Evolutionary conservation across 2,113 vertebrate genomes (phyloP).

Genomic region (Castor canadensis): DNA sequence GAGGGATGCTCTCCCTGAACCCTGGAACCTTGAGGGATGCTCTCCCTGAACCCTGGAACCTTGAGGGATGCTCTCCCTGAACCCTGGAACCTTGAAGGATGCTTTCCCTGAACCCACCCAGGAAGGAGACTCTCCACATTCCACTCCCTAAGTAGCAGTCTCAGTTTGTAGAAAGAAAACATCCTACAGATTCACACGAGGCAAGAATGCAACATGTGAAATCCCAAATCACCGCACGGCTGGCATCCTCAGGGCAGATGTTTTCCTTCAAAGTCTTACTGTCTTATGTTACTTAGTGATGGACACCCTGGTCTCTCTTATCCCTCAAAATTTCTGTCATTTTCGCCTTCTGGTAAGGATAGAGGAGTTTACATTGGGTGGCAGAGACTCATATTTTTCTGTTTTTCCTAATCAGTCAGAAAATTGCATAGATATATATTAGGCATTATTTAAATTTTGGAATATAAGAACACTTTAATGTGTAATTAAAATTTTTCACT

Average conservation of each 20-base stretch:
- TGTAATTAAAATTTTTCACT: conserved; percentile 16
- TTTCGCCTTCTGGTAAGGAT: background rate
- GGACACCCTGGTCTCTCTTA: background rate
- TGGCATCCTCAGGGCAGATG: background rate
- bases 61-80: no score
- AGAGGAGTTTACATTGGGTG: background rate
- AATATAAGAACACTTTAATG: conserved; percentile 14
- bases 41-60: no score
- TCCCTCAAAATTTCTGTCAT: background rate
- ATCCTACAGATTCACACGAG: background rate
- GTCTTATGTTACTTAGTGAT: background rate
- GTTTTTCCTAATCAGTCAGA: background rate
- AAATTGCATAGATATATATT: background rate
- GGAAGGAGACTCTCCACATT: background rate
- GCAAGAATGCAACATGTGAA: background rate
- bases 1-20: no score
- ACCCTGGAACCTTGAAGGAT: no score
- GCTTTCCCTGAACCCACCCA: no score
- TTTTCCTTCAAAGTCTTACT: background rate
- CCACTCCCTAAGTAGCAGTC: background rate
- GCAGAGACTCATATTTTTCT: background rate
- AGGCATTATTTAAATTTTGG: conserved; percentile 21
- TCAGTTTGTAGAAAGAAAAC: background rate
- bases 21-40: no score
- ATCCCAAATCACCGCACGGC: background rate